Evolutionary conservation across 2,888 invertebrate species (phyloP).

Genomic region (Neoaliturus tenellus): DNA sequence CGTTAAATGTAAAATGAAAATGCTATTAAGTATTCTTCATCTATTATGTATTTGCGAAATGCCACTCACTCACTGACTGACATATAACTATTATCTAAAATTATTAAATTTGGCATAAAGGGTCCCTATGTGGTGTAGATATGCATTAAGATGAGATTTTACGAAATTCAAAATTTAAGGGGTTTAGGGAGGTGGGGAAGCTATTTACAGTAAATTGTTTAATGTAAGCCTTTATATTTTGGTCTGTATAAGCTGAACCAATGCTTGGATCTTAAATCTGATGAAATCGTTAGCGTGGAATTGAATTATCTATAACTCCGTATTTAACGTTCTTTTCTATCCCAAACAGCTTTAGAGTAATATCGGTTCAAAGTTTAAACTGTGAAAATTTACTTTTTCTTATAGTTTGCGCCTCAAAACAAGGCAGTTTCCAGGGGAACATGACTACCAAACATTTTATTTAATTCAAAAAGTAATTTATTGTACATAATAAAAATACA

Average conservation of each 20-base stretch:
- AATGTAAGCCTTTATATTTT: neutral
- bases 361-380: neutral
- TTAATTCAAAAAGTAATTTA: neutral
- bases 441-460: neutral
- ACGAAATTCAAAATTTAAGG: neutral
- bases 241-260: conserved; percentile 23
- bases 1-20: no score
- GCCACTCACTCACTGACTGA: no score
- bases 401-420: neutral
- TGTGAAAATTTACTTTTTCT: conserved; percentile 14
- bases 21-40: no score
- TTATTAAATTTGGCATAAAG: neutral
- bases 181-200: neutral
- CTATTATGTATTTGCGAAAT: no score
- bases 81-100: no score
- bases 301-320: neutral
- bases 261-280: conserved; percentile 19
- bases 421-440: neutral
- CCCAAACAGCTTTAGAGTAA: neutral
- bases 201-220: neutral
- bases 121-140: neutral
- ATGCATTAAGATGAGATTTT: neutral
- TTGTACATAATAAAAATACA: neutral
- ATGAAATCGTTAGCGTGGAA: neutral
- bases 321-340: neutral